Evolutionary conservation across 1,140 invertebrate species (phyloP), one percentile per base, ranked within the genome.

Genomic region (Druon quercuslanigerum): DNA sequence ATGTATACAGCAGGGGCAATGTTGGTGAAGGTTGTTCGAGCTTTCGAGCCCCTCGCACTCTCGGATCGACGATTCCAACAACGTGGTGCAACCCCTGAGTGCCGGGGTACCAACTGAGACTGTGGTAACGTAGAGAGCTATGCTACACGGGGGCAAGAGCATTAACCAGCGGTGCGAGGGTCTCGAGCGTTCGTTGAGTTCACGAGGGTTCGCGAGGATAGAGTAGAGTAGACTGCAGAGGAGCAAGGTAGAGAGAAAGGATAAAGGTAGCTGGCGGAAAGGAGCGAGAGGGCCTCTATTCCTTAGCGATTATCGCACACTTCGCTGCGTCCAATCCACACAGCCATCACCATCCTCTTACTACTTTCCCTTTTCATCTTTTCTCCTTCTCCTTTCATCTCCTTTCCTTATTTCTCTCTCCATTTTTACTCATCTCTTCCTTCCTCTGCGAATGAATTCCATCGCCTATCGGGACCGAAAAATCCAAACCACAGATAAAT

Each of bases 261-360:
- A 85, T 82, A 82, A 87, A 82, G 74, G 73, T 73, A 74, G 76
- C 17, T 33, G 71, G 73, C 79, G 80, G 81, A 76, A 85, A 81
- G 76, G 20, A 74, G 77, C 56, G 75, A 77, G 75, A 70, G 46
- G 20, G 66, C 81, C 76, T 80, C 74, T 83, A 83, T 87, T 86
- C 83, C 84, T 86, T 83, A 33, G 77, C 80, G 86, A 90, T 89
- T 88, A 89, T 85, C 82, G 74, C 70, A 79, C 83, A 86, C 85
- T 79, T 66, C 72, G 83, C 17, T 86, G 86, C 77, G 74, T 77
- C 79, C 82, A 87, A 87, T 88, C 81, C 84, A 80, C 82, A 66
- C 76, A 79, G 72, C 77, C 75, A 71, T 57, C 81, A 75, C 79
- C 75, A 75, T 75, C 66, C 78, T 78, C 78, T 80, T 79, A 79